A percentile compares a stretch with the other conserved stretches of the same genome.
phyloP scores from a whole-genome alignment of 2,797 vertebrate species.

The Gallinago solitaria region DNA sequence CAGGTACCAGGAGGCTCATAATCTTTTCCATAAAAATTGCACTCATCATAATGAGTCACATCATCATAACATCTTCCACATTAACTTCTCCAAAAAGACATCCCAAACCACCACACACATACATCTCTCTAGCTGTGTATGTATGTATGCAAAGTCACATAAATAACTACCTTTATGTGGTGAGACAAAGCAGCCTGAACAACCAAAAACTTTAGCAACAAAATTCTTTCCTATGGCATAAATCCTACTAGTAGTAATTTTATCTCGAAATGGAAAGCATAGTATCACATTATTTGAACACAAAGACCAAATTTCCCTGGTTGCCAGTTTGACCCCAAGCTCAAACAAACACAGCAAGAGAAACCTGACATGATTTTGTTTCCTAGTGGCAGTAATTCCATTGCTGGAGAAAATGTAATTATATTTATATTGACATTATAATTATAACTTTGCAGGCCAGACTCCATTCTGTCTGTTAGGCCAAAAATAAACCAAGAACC shows the following conservation, averaged over 20 bases:
- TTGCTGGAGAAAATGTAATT: slow-evolving; percentile 29
- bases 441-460: slow-evolving; percentile 27
- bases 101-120: background rate
- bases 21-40: background rate
- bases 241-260: slow-evolving; percentile 8
- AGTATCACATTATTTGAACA: background rate
- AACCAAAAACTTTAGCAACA: background rate
- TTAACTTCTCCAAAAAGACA: background rate
- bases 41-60: background rate
- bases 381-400: slow-evolving; percentile 42
- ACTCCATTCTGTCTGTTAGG: background rate
- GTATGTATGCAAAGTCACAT: background rate
- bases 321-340: slow-evolving; percentile 17
- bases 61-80: background rate
- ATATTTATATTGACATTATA: slow-evolving; percentile 29
- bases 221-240: background rate
- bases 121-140: background rate
- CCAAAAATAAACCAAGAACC: background rate
- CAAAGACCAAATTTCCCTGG: slow-evolving; percentile 44
- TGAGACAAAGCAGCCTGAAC: background rate
- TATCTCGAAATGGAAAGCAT: background rate
- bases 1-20: background rate
- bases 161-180: background rate
- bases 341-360: slow-evolving; percentile 9
- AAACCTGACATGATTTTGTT: slow-evolving; percentile 47